phyloP scores from a whole-genome alignment of 1,140 invertebrate species.

The Drosophila simulans region DNA sequence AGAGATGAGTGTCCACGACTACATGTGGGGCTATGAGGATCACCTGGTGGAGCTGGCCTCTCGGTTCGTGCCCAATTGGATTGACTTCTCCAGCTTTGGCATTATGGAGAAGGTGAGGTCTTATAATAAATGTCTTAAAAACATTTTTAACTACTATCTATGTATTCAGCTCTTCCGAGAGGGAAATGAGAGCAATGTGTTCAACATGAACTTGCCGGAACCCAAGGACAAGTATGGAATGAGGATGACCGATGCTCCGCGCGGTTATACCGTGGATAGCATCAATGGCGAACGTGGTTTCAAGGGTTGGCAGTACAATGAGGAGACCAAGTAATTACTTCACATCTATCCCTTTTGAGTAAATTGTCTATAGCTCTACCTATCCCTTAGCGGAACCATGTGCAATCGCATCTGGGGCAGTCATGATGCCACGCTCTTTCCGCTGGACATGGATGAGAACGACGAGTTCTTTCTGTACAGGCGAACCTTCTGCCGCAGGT shows the following conservation, averaged over 20 bases:
- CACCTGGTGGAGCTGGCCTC: constrained; percentile 89
- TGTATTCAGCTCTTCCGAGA: constrained; percentile 87
- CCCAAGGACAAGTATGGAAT: constrained; percentile 45
- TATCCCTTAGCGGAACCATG: constrained; percentile 81
- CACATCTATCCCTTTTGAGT: fast-evolving
- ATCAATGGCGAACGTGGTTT: constrained; percentile 87
- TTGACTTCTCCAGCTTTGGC: constrained; percentile 91
- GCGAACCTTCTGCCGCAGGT: constrained; percentile 88
- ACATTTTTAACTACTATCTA: neutral
- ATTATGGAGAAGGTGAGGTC: constrained; percentile 90
- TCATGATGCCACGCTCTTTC: constrained; percentile 88
- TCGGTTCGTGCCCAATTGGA: constrained; percentile 89
- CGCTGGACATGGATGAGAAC: constrained; percentile 85
- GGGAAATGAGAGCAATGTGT: constrained; percentile 85
- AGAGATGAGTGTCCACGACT: constrained; percentile 89
- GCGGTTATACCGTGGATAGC: constrained; percentile 85
- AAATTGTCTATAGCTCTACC: too few relatives aligned
- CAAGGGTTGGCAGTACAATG: constrained; percentile 86
- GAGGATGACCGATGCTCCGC: constrained; percentile 39
- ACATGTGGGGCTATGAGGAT: constrained; percentile 95
- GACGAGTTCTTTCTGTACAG: constrained; percentile 87
- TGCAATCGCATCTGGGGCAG: constrained; percentile 87
- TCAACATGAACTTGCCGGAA: constrained; percentile 85
- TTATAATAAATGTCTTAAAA: too few relatives aligned
- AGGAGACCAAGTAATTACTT: constrained; percentile 67